phyloP scores from a whole-genome alignment of 2,113 vertebrate species.

The Tupaia chinensis region DNA sequence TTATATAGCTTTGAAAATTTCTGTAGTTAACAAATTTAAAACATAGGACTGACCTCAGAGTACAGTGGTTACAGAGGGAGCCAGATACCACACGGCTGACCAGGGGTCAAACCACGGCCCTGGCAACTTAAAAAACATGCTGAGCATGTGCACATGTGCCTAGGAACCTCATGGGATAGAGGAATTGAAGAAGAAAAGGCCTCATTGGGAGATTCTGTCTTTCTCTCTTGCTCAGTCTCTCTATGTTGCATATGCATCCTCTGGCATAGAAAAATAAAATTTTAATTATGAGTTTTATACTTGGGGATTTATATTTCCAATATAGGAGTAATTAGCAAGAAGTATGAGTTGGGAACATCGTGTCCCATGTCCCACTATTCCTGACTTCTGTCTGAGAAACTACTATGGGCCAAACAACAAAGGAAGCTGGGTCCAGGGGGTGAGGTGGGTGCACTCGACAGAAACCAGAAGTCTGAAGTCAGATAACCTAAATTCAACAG shows the following conservation, averaged over 20 bases:
- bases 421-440: neutral
- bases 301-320: neutral
- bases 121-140: no score
- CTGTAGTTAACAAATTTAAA: constrained; percentile 2
- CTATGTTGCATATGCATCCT: no score
- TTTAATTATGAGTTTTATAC: constrained; percentile 25
- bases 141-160: no score
- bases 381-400: neutral
- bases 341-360: neutral
- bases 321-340: neutral
- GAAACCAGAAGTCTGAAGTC: neutral
- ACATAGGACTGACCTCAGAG: neutral
- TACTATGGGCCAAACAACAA: neutral
- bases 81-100: no score
- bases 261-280: no score
- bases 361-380: neutral
- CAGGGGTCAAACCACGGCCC: no score
- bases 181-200: no score
- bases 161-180: no score
- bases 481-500: neutral
- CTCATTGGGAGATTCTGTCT: no score
- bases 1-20: neutral
- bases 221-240: no score
- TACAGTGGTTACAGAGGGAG: no score
- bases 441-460: neutral